These are phyloP conservation scores for Himalopsyche kuldschensis DNA, from an alignment of 2,888 invertebrate species.

Conservation along the genomic window DNA sequence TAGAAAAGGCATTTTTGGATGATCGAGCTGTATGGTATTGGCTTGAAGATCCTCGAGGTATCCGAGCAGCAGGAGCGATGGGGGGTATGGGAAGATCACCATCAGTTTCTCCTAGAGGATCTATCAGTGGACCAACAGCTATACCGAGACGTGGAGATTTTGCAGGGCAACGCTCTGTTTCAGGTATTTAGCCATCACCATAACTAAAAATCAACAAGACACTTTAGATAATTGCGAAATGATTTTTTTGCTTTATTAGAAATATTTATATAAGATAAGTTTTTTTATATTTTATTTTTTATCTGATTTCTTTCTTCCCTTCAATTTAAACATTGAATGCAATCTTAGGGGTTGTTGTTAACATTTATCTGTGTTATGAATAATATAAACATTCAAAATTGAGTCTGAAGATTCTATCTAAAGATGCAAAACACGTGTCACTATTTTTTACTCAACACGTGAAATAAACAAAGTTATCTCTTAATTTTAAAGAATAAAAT, in stretches of 20 bases:
- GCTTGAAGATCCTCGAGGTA: conserved; percentile 74
- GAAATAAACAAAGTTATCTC: too few species aligned
- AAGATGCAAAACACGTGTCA: too few species aligned
- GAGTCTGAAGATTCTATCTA: too few species aligned
- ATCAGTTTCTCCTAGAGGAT: conserved; percentile 78
- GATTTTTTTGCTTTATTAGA: background rate
- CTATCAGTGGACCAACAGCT: conserved; percentile 69
- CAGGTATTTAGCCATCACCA: conserved; percentile 50
- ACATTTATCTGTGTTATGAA: too few species aligned
- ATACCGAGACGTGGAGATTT: conserved; percentile 71
- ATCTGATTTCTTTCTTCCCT: background rate
- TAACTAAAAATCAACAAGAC: background rate
- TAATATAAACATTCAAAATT: too few species aligned
- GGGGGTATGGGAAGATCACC: conserved; percentile 69
- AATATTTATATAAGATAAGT: too few species aligned
- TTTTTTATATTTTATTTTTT: too few species aligned
- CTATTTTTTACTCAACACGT: too few species aligned
- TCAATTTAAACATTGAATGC: too few species aligned
- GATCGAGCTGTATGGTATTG: conserved; percentile 91
- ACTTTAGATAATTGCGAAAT: background rate
- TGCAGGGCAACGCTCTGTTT: conserved; percentile 73
- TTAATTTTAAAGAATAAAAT: too few species aligned
- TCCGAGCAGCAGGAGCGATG: conserved; percentile 54
- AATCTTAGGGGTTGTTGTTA: too few species aligned
- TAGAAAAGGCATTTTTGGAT: conserved; percentile 82